These are phyloP conservation scores for Fratercula arctica DNA, from an alignment of 2,797 vertebrate genomes.

Conservation along the genomic window DNA sequence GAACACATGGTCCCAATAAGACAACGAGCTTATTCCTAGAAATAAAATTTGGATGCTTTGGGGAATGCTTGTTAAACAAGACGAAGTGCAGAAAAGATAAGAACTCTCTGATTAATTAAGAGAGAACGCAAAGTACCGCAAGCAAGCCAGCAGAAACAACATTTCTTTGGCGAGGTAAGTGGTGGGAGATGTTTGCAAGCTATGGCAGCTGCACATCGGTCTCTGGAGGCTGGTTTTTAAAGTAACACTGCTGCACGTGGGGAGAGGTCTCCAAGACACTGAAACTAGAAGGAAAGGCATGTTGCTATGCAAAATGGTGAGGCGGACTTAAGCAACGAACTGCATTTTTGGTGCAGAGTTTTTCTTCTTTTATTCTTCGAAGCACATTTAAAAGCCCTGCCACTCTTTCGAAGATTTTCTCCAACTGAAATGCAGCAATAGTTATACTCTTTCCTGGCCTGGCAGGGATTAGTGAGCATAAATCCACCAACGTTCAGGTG, in stretches of 20 bases:
- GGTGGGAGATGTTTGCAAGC: background rate
- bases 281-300: background rate
- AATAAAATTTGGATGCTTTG: background rate
- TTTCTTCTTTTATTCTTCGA: background rate
- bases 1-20: constrained; percentile 15
- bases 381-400: background rate
- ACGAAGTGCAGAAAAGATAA: constrained; percentile 14
- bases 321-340: background rate
- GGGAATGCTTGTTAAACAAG: background rate
- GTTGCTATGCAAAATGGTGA: background rate
- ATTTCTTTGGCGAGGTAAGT: background rate
- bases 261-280: background rate
- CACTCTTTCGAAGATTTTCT: background rate
- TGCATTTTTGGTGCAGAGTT: background rate
- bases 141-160: background rate
- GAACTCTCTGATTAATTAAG: constrained; percentile 4
- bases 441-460: background rate
- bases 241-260: background rate
- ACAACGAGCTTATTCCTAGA: constrained; percentile 11
- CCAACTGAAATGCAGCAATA: background rate
- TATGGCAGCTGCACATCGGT: background rate
- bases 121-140: background rate
- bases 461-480: background rate
- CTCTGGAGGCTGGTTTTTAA: background rate
- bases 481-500: background rate